A percentile compares a stretch with the other conserved stretches of the same genome.
These are phyloP conservation scores for Bradypodion pumilum DNA, from an alignment of 2,797 vertebrate genomes.

Conservation along the genomic window DNA sequence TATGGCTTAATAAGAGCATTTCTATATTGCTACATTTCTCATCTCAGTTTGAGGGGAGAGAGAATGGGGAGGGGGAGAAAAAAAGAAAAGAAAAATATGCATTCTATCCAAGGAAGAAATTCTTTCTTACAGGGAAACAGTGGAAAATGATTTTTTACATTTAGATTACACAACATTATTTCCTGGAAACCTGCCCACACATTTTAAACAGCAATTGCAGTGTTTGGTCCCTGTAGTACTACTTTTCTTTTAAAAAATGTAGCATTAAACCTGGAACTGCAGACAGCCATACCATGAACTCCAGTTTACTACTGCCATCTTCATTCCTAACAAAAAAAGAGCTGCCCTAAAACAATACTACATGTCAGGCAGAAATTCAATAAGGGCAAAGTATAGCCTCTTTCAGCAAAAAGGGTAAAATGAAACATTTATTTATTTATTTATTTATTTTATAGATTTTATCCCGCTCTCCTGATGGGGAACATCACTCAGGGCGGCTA, in stretches of 20 bases:
- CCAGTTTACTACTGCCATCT: not conserved
- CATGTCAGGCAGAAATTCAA: not conserved
- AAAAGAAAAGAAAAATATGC: not conserved
- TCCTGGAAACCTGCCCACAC: not conserved
- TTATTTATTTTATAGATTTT: too few relatives aligned
- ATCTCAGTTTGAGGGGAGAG: not conserved
- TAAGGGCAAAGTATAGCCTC: not conserved
- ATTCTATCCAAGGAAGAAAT: not conserved
- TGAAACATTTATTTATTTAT: too few relatives aligned
- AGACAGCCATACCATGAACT: not conserved
- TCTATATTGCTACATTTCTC: not conserved
- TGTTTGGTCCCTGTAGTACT: not conserved
- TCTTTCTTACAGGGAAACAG: not conserved
- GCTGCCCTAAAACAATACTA: not conserved
- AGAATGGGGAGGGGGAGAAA: not conserved
- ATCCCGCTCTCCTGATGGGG: too few relatives aligned
- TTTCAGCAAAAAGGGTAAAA: too few relatives aligned
- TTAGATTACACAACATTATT: not conserved
- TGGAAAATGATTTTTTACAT: not conserved
- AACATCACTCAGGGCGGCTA: too few relatives aligned
- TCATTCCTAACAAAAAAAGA: not conserved
- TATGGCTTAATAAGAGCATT: not conserved
- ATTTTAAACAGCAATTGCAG: not conserved
- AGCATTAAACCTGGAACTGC: not conserved
- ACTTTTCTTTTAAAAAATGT: not conserved